phyloP scores from a whole-genome alignment of 2,888 invertebrate species.

The Sclerodermus sp. region DNA sequence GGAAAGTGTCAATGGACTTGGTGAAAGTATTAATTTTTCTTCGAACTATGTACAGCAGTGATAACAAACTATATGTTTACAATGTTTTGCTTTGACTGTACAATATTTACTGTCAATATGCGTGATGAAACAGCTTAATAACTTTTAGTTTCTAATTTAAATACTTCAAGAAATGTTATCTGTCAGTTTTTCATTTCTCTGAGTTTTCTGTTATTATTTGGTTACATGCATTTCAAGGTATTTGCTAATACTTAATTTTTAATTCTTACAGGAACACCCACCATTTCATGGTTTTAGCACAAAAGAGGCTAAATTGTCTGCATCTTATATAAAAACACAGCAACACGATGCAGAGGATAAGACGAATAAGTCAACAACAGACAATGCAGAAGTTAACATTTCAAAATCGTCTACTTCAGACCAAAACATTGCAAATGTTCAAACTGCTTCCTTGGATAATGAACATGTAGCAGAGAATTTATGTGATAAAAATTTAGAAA shows the following conservation, averaged over 20 bases:
- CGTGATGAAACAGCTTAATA: too few species aligned
- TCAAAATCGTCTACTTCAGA: constrained; percentile 16
- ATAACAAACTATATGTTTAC: too few species aligned
- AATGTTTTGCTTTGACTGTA: too few species aligned
- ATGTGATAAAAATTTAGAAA: constrained; percentile 13
- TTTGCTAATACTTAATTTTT: constrained; percentile 1
- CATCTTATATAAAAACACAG: constrained; percentile 45
- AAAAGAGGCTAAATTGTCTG: constrained; percentile 48
- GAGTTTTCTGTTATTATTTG: too few species aligned
- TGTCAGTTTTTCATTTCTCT: too few species aligned
- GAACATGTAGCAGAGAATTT: constrained; percentile 23
- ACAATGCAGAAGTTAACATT: constrained; percentile 18
- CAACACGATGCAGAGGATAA: constrained; percentile 38
- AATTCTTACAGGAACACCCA: constrained; percentile 48
- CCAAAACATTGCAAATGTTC: constrained; percentile 17
- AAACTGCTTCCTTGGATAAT: constrained; percentile 22
- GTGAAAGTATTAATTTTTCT: too few species aligned
- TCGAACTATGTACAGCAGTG: too few species aligned
- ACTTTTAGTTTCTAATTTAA: too few species aligned
- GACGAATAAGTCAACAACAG: constrained; percentile 16
- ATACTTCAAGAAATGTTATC: too few species aligned
- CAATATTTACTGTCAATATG: too few species aligned
- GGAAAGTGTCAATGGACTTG: constrained; percentile 24
- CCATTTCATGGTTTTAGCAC: constrained; percentile 56
- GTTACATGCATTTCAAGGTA: neutral